phyloP scores from a whole-genome alignment of 2,797 vertebrate genomes.

The Sparidentex hasta region DNA sequence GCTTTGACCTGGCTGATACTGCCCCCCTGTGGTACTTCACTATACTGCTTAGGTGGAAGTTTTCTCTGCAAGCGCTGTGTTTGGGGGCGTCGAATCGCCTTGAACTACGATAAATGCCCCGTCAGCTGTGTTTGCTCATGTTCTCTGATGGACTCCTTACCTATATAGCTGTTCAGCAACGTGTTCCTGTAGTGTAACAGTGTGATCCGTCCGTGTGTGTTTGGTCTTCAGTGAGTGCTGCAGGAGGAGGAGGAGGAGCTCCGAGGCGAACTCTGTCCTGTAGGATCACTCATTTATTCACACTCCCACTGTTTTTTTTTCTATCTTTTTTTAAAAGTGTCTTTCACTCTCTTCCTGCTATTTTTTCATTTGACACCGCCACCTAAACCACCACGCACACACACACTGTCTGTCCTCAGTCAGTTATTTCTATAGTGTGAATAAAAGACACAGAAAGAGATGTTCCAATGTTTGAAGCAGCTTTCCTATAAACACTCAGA shows the following conservation, averaged over 20 bases:
- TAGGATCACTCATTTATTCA: background rate
- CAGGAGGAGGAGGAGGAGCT: slow-evolving; percentile 41
- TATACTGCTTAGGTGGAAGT: background rate
- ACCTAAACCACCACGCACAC: background rate
- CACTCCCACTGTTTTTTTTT: background rate
- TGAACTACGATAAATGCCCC: background rate
- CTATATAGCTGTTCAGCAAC: background rate
- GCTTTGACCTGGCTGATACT: no score
- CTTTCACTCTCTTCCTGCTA: background rate
- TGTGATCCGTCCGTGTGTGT: no score
- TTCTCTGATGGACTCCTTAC: background rate
- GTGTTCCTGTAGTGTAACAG: fast-evolving
- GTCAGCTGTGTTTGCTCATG: background rate
- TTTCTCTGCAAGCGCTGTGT: background rate
- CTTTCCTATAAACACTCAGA: fast-evolving
- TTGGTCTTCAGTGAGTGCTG: background rate
- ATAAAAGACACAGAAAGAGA: background rate
- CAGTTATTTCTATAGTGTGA: background rate
- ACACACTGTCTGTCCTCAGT: no score
- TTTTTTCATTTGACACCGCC: background rate
- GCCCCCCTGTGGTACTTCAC: no score
- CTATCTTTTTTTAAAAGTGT: no score
- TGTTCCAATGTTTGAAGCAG: fast-evolving
- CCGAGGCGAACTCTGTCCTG: slow-evolving; percentile 13
- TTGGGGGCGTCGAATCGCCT: background rate